Percentiles rank a stretch among this genome's conserved stretches.
These are phyloP conservation scores for Rotaria macrura DNA, from an alignment of 2,888 invertebrate species.

Conservation along the genomic window DNA sequence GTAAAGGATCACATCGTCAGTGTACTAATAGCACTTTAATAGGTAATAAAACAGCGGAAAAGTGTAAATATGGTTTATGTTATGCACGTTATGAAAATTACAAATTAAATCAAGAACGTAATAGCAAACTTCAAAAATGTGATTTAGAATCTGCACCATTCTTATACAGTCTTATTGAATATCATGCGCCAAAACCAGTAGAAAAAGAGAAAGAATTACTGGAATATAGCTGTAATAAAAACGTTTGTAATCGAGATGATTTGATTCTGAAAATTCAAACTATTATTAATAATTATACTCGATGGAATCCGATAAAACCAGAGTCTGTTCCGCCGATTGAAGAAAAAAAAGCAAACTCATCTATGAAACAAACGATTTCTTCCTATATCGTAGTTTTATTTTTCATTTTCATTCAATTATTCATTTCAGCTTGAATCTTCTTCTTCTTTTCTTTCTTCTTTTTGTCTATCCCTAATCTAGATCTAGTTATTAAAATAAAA, in stretches of 20 bases:
- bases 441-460: background rate
- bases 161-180: background rate
- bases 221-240: background rate
- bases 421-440: too few species aligned
- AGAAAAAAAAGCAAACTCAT: background rate
- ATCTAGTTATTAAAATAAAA: background rate
- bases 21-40: background rate
- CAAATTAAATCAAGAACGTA: background rate
- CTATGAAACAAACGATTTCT: background rate
- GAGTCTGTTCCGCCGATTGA: too few species aligned
- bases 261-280: background rate
- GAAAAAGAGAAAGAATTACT: background rate
- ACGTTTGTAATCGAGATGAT: background rate
- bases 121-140: background rate
- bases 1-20: background rate
- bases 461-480: background rate
- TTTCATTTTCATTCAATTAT: background rate
- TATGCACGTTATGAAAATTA: background rate
- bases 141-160: background rate
- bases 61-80: background rate
- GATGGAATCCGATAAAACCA: background rate
- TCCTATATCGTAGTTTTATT: background rate
- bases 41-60: background rate
- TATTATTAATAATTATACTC: background rate
- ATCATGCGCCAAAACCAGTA: background rate